Base-by-base conservation (phyloP, 1,140 invertebrate species). In the Megathymus violae region DNA sequence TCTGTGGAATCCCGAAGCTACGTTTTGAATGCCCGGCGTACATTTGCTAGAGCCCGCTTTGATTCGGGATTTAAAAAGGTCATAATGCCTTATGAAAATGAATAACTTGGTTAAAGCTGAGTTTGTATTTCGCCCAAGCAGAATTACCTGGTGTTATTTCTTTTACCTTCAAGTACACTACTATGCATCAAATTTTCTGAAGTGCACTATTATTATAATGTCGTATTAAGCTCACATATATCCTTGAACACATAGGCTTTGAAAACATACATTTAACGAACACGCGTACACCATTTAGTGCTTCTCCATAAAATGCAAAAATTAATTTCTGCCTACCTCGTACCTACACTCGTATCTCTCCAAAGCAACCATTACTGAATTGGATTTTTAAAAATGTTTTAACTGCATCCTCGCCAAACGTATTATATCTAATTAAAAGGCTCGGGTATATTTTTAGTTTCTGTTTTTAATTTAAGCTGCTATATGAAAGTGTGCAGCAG, bases 11-110 rank as follows among this genome's bases (percentile, higher is more conserved):
- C 19, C 52, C 40, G 25, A 58, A 43, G 52, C 52, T 58, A 44
- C 52, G 15, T 58, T 58, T 58, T 58, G 52, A 58, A 58, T 58
- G 41, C 40, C 41, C 52, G 52, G 36, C 52, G 41, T 58, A 58
- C 52, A 58, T 58, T 58, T 34, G 46, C 54, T 58, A 31, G 43
- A 58, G 54, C 54, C 54, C 25, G 54, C 54, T 58, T 58, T 58
- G 54, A 44, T 58, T 58, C 41, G 54, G 54, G 54, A 58, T 58
- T 58, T 58, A 58, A 58, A 58, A 58, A 58, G 54, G 54, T 58
- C 54, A 58, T 58, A 58, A 44, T 46, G 54, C 54, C 44, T 58
- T 58, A 58, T 58, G 43, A 58, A 58, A 58, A 58, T 58, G 54
- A 58, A 58, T 58, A 58, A 58, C 41, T 58, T 58, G 52, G 40